Evolutionary conservation across 1,140 invertebrate genomes (phyloP).

Genomic region (Lasioglossum albipes): DNA sequence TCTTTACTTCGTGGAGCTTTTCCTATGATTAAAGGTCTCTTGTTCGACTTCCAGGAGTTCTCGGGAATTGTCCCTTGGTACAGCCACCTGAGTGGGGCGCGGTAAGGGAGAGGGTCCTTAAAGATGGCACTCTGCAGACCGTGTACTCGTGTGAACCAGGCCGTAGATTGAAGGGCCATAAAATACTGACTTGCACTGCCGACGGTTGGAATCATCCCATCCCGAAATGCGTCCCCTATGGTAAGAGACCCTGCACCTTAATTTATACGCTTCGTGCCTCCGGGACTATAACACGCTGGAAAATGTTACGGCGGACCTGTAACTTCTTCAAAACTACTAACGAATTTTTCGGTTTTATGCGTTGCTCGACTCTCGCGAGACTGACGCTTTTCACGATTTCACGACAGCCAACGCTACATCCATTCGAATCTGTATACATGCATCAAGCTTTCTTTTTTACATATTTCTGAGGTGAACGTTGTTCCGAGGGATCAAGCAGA

Average conservation of each 20-base stretch:
- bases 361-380: too few species aligned
- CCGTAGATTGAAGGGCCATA: slow-evolving; percentile 71
- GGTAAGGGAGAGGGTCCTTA: slow-evolving; percentile 66
- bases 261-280: slow-evolving; percentile 1
- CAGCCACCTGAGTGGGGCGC: slow-evolving; percentile 69
- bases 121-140: slow-evolving; percentile 69
- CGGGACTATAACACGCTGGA: neutral
- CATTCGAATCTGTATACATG: too few species aligned
- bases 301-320: neutral
- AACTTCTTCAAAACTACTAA: neutral
- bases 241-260: slow-evolving; percentile 58
- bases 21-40: slow-evolving; percentile 12
- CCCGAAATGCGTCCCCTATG: slow-evolving; percentile 69
- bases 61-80: slow-evolving; percentile 66
- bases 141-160: slow-evolving; percentile 72
- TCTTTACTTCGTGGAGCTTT: neutral
- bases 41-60: slow-evolving; percentile 62
- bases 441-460: too few species aligned
- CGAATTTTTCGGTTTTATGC: neutral
- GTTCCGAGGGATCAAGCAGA: too few species aligned
- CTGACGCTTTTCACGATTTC: too few species aligned
- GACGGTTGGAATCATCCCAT: slow-evolving; percentile 70
- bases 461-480: too few species aligned
- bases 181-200: slow-evolving; percentile 70
- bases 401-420: too few species aligned